Evolutionary conservation across 2,888 invertebrate genomes (phyloP).

Genomic region (Drosophila fulvimacula): DNA sequence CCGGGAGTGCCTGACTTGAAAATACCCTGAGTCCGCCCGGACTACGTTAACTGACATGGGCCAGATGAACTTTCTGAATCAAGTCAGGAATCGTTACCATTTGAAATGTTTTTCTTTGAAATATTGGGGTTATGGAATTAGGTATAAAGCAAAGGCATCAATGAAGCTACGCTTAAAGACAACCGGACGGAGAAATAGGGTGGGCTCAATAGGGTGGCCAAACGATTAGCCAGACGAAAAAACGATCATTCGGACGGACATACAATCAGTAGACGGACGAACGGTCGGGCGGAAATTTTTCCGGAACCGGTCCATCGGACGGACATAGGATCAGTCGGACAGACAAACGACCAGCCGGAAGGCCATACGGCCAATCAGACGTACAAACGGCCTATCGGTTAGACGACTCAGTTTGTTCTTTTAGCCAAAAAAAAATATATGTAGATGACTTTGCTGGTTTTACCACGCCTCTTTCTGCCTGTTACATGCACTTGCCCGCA

Average conservation of each 20-base stretch:
- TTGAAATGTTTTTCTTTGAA: not conserved
- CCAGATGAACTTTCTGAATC: not conserved
- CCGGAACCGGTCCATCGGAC: not conserved
- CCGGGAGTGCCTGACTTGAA: not conserved
- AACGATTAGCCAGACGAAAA: not conserved
- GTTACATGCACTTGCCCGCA: not conserved
- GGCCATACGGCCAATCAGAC: not conserved
- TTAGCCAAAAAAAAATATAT: not conserved
- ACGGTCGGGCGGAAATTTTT: not conserved
- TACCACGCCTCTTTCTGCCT: not conserved
- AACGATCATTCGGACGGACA: not conserved
- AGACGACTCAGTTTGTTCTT: not conserved
- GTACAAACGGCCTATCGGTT: not conserved
- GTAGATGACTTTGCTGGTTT: too few relatives aligned
- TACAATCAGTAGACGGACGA: not conserved
- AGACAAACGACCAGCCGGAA: not conserved
- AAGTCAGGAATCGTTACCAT: not conserved
- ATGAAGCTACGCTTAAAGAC: too few relatives aligned
- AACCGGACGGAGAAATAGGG: too few relatives aligned
- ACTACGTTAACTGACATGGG: too few relatives aligned
- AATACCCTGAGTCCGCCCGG: not conserved
- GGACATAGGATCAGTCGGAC: not conserved
- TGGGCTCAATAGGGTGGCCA: too few relatives aligned
- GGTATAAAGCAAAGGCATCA: too few relatives aligned
- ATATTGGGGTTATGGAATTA: too few relatives aligned